These are phyloP conservation scores for Cyprinodon brontotheroides DNA, from an alignment of 2,113 vertebrate genomes.

Conservation along the genomic window DNA sequence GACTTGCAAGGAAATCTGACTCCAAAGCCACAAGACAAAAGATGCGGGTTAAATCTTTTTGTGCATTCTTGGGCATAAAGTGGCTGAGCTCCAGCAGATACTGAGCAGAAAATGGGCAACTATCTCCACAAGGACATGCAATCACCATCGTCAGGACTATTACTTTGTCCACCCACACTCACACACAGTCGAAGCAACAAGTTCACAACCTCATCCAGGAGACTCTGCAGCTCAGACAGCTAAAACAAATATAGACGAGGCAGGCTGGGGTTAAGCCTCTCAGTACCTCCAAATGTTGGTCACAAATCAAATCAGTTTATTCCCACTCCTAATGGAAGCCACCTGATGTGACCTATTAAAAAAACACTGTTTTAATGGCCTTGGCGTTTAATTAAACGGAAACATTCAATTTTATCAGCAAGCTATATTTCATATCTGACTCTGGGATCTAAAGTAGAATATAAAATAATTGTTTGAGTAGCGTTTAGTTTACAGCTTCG, in stretches of 20 bases:
- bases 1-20: slow-evolving; percentile 53
- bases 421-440: not conserved
- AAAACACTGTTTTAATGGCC: not conserved
- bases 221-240: slow-evolving; percentile 8
- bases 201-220: slow-evolving; percentile 22
- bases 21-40: slow-evolving; percentile 37
- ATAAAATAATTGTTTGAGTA: not conserved
- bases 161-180: slow-evolving; percentile 19
- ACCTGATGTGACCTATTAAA: not conserved
- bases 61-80: slow-evolving; percentile 15
- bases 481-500: not conserved
- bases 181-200: slow-evolving; percentile 26
- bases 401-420: not conserved
- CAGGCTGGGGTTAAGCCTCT: slow-evolving; percentile 14
- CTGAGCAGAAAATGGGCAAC: slow-evolving; percentile 40
- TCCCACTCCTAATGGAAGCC: not conserved
- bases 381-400: not conserved
- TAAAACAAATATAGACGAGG: slow-evolving; percentile 10
- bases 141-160: slow-evolving; percentile 28
- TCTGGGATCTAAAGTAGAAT: not conserved
- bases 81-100: slow-evolving; percentile 25
- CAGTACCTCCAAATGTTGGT: not conserved
- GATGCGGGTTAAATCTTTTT: slow-evolving; percentile 9
- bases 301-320: not conserved
- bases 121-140: slow-evolving; percentile 9